phyloP scores from a whole-genome alignment of 2,113 vertebrate species.

The Hiodon alosoides region DNA sequence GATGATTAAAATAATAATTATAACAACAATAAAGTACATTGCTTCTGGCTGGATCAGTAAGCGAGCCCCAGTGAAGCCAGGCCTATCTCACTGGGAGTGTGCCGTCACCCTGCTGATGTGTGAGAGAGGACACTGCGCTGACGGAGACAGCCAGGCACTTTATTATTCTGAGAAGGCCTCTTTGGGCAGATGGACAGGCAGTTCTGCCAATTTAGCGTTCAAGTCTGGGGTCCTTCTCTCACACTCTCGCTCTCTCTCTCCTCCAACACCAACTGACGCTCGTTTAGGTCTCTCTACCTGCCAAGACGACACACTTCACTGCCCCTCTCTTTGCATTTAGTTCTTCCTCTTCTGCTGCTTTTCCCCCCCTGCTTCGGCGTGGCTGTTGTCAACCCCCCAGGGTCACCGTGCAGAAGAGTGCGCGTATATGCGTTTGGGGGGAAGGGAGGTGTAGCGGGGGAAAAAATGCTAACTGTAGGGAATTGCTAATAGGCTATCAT shows the following conservation, averaged over 20 bases:
- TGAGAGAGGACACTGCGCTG: conserved; percentile 10
- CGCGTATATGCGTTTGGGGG: background rate
- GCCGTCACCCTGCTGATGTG: background rate
- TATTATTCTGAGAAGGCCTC: conserved; percentile 29
- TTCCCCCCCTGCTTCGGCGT: conserved; percentile 6
- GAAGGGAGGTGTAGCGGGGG: conserved; percentile 24
- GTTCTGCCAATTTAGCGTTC: conserved; percentile 28
- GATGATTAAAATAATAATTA: too few relatives aligned
- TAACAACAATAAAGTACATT: too few relatives aligned
- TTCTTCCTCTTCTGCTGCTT: conserved; percentile 19
- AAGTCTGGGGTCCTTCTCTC: conserved; percentile 19
- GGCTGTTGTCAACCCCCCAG: conserved; percentile 27
- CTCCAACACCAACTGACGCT: conserved; percentile 16
- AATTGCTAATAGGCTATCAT: conserved; percentile 73
- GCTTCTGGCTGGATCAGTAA: too few relatives aligned
- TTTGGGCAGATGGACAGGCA: conserved; percentile 20
- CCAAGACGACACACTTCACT: conserved; percentile 24
- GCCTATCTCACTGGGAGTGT: background rate
- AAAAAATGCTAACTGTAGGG: conserved; percentile 58
- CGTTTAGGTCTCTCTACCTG: background rate
- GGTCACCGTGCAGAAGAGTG: conserved; percentile 13
- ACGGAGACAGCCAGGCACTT: conserved; percentile 6
- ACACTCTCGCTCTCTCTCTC: conserved; percentile 25
- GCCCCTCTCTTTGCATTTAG: background rate
- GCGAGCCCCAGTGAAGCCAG: too few relatives aligned